phyloP scores from a whole-genome alignment of 2,113 vertebrate genomes.

The Urocolius indicus region DNA sequence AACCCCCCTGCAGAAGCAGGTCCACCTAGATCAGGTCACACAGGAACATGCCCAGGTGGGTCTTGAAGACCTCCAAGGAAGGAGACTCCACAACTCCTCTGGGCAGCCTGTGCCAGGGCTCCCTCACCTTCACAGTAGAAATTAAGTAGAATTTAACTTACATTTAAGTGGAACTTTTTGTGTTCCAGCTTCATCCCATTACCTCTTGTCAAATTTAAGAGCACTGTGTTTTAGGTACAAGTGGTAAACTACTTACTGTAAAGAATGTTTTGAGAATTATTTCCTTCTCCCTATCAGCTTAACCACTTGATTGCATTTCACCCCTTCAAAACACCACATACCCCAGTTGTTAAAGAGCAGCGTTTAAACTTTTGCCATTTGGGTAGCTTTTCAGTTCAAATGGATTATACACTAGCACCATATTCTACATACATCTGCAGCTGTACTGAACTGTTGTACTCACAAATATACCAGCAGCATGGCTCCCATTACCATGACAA shows the following conservation, averaged over 20 bases:
- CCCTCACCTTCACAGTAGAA: too few relatives aligned
- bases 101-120: too few relatives aligned
- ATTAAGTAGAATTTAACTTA: too few relatives aligned
- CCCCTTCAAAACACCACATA: too few relatives aligned
- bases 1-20: too few relatives aligned
- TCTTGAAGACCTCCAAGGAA: too few relatives aligned
- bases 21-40: too few relatives aligned
- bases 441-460: conserved; percentile 72
- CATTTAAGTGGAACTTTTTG: too few relatives aligned
- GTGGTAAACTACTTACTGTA: not conserved
- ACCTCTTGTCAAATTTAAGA: too few relatives aligned
- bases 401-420: not conserved
- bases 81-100: too few relatives aligned
- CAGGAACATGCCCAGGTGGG: too few relatives aligned
- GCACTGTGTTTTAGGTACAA: not conserved
- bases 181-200: too few relatives aligned
- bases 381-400: not conserved
- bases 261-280: not conserved
- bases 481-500: conserved; percentile 93
- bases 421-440: not conserved
- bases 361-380: not conserved
- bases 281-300: not conserved
- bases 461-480: conserved; percentile 96
- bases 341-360: not conserved
- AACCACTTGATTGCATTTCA: not conserved